Percentiles rank a stretch among this genome's conserved stretches.
phyloP scores from a whole-genome alignment of 1,140 invertebrate species.

The Drosophila sp. region DNA sequence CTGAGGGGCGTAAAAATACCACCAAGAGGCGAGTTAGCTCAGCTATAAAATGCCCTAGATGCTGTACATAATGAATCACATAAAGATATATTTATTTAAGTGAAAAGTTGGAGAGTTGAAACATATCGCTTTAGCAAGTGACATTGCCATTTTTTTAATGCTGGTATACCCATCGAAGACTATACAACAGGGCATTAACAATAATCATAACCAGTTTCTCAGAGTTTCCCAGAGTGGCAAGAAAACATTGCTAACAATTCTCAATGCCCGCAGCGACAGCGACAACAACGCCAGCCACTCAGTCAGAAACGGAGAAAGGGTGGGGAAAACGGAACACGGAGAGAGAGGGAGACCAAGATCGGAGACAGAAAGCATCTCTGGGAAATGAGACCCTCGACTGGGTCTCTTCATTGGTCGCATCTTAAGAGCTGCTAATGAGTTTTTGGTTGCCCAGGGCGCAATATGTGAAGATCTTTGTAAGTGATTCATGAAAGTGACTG shows the following conservation, averaged over 20 bases:
- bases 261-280: constrained; percentile 55
- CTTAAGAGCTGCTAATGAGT: constrained; percentile 66
- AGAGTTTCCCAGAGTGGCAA: constrained; percentile 59
- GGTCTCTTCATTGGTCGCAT: constrained; percentile 29
- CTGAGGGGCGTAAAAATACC: not conserved
- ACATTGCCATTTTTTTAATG: not conserved
- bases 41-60: not conserved
- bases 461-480: constrained; percentile 41
- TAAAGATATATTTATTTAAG: too few species aligned
- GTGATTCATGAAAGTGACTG: constrained; percentile 34
- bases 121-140: too few species aligned
- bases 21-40: not conserved
- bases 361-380: constrained; percentile 5
- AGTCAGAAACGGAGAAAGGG: constrained; percentile 13
- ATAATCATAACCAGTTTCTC: constrained; percentile 73
- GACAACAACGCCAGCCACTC: constrained; percentile 36
- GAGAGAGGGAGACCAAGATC: not conserved
- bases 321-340: not conserved
- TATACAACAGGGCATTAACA: constrained; percentile 37
- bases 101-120: too few species aligned
- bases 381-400: constrained; percentile 22
- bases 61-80: too few species aligned
- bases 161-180: not conserved
- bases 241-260: constrained; percentile 63
- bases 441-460: constrained; percentile 34